These are phyloP conservation scores for Peromyscus nudipes DNA, from an alignment of 2,797 vertebrate species.

Conservation along the genomic window DNA sequence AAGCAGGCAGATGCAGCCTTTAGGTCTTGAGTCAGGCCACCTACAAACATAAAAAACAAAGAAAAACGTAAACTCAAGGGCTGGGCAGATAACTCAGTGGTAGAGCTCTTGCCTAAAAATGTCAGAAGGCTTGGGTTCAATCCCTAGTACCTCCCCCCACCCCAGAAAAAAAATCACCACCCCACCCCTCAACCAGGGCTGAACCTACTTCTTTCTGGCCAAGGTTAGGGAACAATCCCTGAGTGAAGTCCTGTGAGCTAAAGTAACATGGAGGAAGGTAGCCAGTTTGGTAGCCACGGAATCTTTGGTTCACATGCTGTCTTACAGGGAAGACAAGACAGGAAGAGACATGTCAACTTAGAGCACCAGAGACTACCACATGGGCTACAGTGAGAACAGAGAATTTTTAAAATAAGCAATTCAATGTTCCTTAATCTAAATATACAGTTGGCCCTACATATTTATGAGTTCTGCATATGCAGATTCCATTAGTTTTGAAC, in stretches of 20 bases:
- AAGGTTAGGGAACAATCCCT: constrained; percentile 35
- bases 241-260: neutral
- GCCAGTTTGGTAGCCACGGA: neutral
- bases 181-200: neutral
- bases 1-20: constrained; percentile 94
- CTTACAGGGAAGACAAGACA: neutral
- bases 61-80: constrained; percentile 34
- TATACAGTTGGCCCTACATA: neutral
- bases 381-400: neutral
- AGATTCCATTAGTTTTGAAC: neutral
- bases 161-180: neutral
- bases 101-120: neutral
- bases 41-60: constrained; percentile 85
- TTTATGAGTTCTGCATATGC: neutral
- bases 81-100: neutral
- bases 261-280: neutral
- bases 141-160: neutral
- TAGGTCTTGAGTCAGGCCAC: constrained; percentile 92
- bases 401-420: neutral
- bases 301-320: constrained; percentile 5
- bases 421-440: constrained; percentile 39
- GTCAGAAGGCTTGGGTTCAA: neutral
- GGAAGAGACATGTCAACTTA: neutral
- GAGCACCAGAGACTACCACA: neutral
- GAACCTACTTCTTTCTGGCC: constrained; percentile 35